phyloP scores from a whole-genome alignment of 1,140 invertebrate genomes.

The Hetaerina americana region DNA sequence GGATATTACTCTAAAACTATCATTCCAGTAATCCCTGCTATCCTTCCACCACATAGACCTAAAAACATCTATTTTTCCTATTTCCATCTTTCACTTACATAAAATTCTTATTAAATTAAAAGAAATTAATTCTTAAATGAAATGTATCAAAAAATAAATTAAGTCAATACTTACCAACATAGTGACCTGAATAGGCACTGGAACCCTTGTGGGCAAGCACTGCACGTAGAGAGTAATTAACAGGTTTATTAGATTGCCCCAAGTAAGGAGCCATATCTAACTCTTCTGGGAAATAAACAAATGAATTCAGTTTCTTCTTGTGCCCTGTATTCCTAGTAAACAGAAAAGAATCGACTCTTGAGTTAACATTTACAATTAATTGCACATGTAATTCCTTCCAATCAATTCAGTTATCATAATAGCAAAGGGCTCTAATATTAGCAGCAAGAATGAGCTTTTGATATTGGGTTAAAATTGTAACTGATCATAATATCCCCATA shows the following conservation, averaged over 20 bases:
- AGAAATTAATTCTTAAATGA: no score
- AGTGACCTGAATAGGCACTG: slow-evolving; percentile 57
- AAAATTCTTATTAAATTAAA: no score
- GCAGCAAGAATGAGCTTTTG: no score
- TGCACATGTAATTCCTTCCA: slow-evolving; percentile 8
- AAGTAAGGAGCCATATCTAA: slow-evolving; percentile 50
- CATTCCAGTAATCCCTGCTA: no score
- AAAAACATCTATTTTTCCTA: no score
- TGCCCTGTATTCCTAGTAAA: slow-evolving; percentile 39
- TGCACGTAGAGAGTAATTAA: slow-evolving; percentile 46
- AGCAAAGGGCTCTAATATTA: no score
- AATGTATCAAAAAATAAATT: slow-evolving; percentile 9
- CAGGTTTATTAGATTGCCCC: slow-evolving; percentile 23
- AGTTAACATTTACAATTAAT: neutral
- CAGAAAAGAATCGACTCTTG: slow-evolving; percentile 15
- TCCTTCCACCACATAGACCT: no score
- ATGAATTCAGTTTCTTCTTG: slow-evolving; percentile 55
- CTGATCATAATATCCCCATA: no score
- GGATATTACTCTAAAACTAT: no score
- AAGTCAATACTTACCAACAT: slow-evolving; percentile 43
- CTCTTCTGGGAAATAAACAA: slow-evolving; percentile 49
- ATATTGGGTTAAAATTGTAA: no score
- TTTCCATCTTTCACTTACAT: no score
- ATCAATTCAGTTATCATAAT: no score
- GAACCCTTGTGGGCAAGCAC: slow-evolving; percentile 53